Evolutionary conservation across 1,140 invertebrate species (phyloP).

Genomic region (Sogatella furcifera): DNA sequence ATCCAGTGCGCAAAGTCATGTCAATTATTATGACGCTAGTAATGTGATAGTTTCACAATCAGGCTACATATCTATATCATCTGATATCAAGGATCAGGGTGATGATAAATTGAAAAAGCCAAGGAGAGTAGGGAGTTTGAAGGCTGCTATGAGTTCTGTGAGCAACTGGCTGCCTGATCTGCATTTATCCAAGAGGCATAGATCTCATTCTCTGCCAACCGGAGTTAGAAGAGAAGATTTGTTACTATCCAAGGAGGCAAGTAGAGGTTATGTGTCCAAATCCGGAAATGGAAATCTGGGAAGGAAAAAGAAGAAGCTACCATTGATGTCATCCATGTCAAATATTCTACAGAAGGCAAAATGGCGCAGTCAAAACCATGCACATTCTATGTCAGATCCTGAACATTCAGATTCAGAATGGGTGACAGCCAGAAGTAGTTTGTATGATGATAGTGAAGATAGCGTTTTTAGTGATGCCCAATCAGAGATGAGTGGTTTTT

Average conservation of each 20-base stretch:
- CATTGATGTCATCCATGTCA: constrained; percentile 64
- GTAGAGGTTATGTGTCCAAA: background rate
- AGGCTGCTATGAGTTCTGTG: constrained; percentile 68
- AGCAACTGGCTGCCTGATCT: constrained; percentile 71
- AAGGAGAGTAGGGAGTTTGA: constrained; percentile 54
- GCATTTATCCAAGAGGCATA: constrained; percentile 60
- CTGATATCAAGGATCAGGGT: constrained; percentile 44
- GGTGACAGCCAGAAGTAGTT: constrained; percentile 45
- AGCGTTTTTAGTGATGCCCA: constrained; percentile 52
- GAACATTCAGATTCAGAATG: constrained; percentile 69
- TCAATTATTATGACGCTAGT: constrained; percentile 37
- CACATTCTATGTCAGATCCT: constrained; percentile 57
- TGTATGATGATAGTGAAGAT: constrained; percentile 55
- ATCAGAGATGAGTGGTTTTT: background rate
- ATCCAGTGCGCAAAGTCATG: constrained; percentile 28
- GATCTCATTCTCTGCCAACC: constrained; percentile 68
- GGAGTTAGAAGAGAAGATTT: constrained; percentile 49
- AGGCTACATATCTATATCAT: constrained; percentile 66
- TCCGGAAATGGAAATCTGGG: constrained; percentile 8
- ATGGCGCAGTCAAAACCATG: constrained; percentile 42
- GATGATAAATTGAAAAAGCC: constrained; percentile 52
- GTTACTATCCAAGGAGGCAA: constrained; percentile 26
- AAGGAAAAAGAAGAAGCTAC: constrained; percentile 64
- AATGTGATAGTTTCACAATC: constrained; percentile 66
- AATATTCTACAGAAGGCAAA: constrained; percentile 69